Base-by-base conservation (phyloP, 2,797 vertebrate species). In the Carapus acus region DNA sequence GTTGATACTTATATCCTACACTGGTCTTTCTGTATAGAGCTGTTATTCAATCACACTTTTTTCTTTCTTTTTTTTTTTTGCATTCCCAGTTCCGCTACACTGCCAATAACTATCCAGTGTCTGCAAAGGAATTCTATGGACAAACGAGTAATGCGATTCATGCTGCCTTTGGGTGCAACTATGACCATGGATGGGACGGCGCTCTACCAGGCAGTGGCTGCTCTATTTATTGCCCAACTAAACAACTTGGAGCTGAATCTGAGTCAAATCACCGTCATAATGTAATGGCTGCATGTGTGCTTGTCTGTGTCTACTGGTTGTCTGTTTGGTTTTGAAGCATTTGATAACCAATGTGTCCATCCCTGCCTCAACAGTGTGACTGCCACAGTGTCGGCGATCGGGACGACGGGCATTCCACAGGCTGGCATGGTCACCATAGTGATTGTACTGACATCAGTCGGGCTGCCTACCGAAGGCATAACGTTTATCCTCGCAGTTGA, bases 161-260 rank as follows among this genome's bases (percentile, higher is more conserved):
- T 93, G 41, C 78, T 91, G 27, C 90, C 91, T 0, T 82, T 90
- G 59, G 91, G 90, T 4, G 90, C 91, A 62, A 92, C 91, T 0
- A 86, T 93, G 71, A 93, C 92, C 79, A 94, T 91, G 91, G 91
- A 93, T 0, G 92, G 91, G 48, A 90, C 85, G 0, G 91, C 90
- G 0, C 81, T 94, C 11, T 93, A 92, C 0, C 90, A 93, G 76
- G 89, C 90, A 62, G 69, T 93, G 43, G 89, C 91, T 5, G 91
- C 90, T 64, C 88, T 93, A 69, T 93, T 93, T 67, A 91, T 93
- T 3, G 89, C 91, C 27, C 91, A 92, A 70, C 79, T 91, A 61
- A 89, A 92, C 79, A 85, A 91, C 72, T 88, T 91, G 0, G 85
- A 91, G 14, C 90, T 93, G 14, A 88, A 87, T 77, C 73, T 91